phyloP scores from a whole-genome alignment of 1,140 invertebrate species.

The Sycophaga agraensis region DNA sequence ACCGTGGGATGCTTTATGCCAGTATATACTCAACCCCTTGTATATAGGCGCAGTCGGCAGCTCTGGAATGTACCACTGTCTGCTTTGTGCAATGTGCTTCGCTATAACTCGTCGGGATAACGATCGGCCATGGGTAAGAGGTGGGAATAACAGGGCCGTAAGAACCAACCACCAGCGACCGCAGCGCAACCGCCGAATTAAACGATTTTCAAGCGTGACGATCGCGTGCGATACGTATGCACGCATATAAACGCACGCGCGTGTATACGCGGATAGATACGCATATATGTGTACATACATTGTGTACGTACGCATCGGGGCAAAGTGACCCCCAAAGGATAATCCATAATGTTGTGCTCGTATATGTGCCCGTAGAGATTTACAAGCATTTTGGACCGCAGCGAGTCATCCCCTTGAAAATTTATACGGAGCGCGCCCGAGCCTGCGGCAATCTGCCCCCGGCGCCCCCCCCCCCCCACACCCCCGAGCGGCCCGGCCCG shows the following conservation, averaged over 20 bases:
- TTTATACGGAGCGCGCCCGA: no score
- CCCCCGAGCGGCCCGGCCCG: no score
- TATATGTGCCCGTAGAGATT: not conserved
- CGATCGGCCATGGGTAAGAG: conserved; percentile 27
- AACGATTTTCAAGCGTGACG: not conserved
- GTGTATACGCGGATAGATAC: no score
- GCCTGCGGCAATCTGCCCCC: no score
- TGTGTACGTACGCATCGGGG: no score
- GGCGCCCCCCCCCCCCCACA: no score
- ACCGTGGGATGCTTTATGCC: conserved; percentile 1
- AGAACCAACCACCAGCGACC: not conserved
- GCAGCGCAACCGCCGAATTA: not conserved
- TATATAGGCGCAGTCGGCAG: conserved; percentile 26
- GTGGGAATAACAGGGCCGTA: conserved; percentile 18
- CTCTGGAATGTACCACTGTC: conserved; percentile 12
- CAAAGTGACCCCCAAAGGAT: not conserved
- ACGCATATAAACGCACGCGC: no score
- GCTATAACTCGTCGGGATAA: conserved; percentile 21
- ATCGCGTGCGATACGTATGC: no score
- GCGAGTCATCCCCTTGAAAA: not conserved
- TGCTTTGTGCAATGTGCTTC: conserved; percentile 26
- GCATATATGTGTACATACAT: no score
- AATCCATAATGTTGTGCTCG: not conserved
- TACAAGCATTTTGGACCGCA: not conserved
- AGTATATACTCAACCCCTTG: conserved; percentile 7